Base-by-base conservation (phyloP, 2,888 invertebrate species). In the Tipula unca region DNA sequence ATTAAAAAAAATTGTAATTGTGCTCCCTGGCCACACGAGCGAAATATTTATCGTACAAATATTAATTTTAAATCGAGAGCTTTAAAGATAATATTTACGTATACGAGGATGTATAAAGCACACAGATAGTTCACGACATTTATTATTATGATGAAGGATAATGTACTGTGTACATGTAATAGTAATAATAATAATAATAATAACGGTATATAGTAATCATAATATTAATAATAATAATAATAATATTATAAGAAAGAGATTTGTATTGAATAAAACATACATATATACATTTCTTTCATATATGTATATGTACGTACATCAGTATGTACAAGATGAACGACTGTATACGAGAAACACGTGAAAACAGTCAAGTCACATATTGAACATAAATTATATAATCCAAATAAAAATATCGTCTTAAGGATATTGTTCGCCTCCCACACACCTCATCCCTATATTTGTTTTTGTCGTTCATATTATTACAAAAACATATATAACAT, bases 321-420 rank as follows among this genome's bases (percentile, higher is more conserved):
- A 35, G 0, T 39, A 1, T 1, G 10, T 54, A n/a, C 10, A 69
- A 69, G 69, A 69, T 69, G 69, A 25, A 69, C 69, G 25, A 69
- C 69, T 69, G 69, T 69, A 25, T 25, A 25, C 25, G 25, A 25
- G 10, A 69, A 10, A 69, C 25, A 69, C 25, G 25, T 69, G 69
- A 69, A 25, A 69, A 69, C 69, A 25, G 69, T 25, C 69, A 69
- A 69, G 69, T 69, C 69, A 69, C 69, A 69, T 69, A 69, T 25
- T 69, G 69, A 69, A 69, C 69, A 69, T 69, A 69, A 69, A 69
- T 69, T 69, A 69, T 69, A 69, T 69, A 69, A 69, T 69, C 25
- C 69, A 69, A 69, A 69, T 69, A 25, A 69, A 69, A 69, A 69
- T 25, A 8, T 69, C 25, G 69, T 69, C 69, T 69, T 69, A 69